Evolutionary conservation across 2,113 vertebrate genomes (phyloP).

Genomic region (Coracopsis vasa): DNA sequence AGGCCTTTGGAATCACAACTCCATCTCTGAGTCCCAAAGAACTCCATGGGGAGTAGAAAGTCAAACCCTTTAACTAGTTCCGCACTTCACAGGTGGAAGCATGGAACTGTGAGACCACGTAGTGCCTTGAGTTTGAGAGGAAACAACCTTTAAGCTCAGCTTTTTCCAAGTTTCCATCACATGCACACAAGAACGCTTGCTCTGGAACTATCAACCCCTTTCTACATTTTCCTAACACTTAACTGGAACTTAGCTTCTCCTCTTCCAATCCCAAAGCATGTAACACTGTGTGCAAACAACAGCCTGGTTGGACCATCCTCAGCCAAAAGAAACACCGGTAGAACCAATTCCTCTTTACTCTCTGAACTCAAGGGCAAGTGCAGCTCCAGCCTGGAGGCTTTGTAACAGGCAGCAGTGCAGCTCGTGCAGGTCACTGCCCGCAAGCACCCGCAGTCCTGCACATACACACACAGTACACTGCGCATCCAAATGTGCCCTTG

Average conservation of each 20-base stretch:
- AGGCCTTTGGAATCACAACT: neutral
- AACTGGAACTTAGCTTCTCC: neutral
- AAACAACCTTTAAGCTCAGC: neutral
- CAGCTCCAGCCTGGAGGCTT: neutral
- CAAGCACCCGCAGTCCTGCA: neutral
- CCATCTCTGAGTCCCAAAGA: neutral
- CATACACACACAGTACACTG: neutral
- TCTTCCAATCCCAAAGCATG: rapidly evolving
- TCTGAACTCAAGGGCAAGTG: rapidly evolving
- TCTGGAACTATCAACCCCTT: rapidly evolving
- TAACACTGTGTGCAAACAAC: rapidly evolving
- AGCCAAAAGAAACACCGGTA: neutral
- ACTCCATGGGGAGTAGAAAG: neutral
- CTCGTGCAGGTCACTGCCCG: rapidly evolving
- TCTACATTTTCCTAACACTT: rapidly evolving
- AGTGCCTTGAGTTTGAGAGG: neutral
- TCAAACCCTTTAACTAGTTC: neutral
- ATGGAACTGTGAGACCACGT: neutral
- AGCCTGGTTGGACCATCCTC: rapidly evolving
- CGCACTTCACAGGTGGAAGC: neutral
- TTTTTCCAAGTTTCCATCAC: rapidly evolving
- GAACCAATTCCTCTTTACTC: no score
- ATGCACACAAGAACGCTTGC: rapidly evolving
- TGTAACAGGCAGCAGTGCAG: neutral
- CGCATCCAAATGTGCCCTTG: rapidly evolving